Base-by-base conservation (phyloP, 92 coral and sea anemone species). In the Palythoa heliodiscus region DNA sequence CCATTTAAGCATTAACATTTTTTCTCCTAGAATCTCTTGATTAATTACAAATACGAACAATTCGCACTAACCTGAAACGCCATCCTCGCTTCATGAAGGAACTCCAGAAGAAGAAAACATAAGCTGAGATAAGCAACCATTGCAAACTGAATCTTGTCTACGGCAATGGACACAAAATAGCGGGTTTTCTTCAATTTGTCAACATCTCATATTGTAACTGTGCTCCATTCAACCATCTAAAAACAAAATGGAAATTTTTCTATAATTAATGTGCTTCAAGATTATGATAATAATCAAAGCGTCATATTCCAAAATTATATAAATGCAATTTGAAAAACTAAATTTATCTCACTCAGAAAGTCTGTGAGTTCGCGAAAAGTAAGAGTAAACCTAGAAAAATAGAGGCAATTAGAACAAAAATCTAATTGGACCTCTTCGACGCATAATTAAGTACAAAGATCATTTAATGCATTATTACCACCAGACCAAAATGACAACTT, bases 261-360 rank as follows among this genome's bases (percentile, higher is more conserved):
- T 70, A 70, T 24, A 70, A 70, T 70, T 70, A 70, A 70, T 29
- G 47, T 70, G 73, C 16, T 25, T 70, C 19, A 70, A 20, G 73
- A 23, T 68, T 68, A 38, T 68, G n/a, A 16, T 68, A 8, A 8
- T 20, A 39, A 40, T 11, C 1, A 22, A 35, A 35, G 38, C 38
- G 8, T 29, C 43, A 70, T 70, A 19, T 70, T 70, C 22, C 29
- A 12, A 19, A 11, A 35, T 29, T 29, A 70, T 70, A 70, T 58
- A 22, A 0, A 4, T 4, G 48, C 43, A 4, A 11, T 70, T 70
- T 70, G 73, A 29, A 29, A 70, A 70, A 12, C 0, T 29, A 40
- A 12, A 70, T 70, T 70, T 1, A 11, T 12, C n/a, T 70, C 15
- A 29, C 47, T 2, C 19, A 2, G 47, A 3, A 11, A 29, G 73